Percentiles rank a stretch among this genome's conserved stretches.
Evolutionary conservation across 2,113 vertebrate species (phyloP).

Genomic region (Leptodactylus fuscus): DNA sequence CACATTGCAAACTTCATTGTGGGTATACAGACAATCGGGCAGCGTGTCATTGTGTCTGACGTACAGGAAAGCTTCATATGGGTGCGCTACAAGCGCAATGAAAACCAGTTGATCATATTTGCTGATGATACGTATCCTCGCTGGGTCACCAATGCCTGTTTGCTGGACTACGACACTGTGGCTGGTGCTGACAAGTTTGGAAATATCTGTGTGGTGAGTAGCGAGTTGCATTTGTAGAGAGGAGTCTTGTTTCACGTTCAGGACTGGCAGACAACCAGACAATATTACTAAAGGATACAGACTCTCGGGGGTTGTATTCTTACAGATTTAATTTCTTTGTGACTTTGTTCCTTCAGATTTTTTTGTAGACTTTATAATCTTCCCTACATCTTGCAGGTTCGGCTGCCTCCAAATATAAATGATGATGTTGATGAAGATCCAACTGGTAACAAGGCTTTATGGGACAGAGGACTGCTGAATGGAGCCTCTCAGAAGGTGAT

Average conservation of each 20-base stretch:
- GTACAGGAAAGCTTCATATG: slow-evolving; percentile 98
- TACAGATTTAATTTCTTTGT: no score
- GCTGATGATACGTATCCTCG: slow-evolving; percentile 96
- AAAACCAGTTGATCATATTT: slow-evolving; percentile 98
- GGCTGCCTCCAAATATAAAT: slow-evolving; percentile 94
- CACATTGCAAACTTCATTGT: slow-evolving; percentile 96
- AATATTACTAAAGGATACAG: no score
- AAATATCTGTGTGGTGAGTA: slow-evolving; percentile 93
- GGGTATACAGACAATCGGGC: slow-evolving; percentile 92
- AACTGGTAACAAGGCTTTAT: slow-evolving; percentile 97
- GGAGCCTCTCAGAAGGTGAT: slow-evolving; percentile 97
- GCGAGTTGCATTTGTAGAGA: background rate
- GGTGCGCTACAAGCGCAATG: slow-evolving; percentile 95
- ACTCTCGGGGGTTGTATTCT: no score
- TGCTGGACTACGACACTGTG: slow-evolving; percentile 96
- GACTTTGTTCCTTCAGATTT: background rate
- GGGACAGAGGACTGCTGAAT: slow-evolving; percentile 96
- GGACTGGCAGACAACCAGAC: no score
- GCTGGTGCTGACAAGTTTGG: slow-evolving; percentile 97
- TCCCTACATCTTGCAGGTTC: slow-evolving; percentile 78
- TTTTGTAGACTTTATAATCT: no score
- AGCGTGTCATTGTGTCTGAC: slow-evolving; percentile 92
- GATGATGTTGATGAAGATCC: slow-evolving; percentile 98
- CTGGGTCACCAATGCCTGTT: slow-evolving; percentile 94
- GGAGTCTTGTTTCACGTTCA: no score